Percentiles rank a stretch among this genome's conserved stretches.
Evolutionary conservation across 2,888 invertebrate species (phyloP).

Genomic region (Gonocerus acuteangulatus): DNA sequence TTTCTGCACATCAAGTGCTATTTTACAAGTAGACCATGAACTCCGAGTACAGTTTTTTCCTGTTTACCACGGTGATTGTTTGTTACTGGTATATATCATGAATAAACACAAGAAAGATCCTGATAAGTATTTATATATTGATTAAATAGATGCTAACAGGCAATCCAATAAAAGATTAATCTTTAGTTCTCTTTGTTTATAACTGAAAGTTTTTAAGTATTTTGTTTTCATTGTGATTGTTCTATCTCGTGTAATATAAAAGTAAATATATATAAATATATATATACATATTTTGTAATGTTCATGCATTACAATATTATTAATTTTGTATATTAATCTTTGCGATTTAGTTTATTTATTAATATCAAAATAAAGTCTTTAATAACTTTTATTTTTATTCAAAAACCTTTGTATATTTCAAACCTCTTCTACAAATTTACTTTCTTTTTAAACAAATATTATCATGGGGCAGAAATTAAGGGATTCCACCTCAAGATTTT

Average conservation of each 20-base stretch:
- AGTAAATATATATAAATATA: slow-evolving; percentile 16
- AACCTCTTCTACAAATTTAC: too few species aligned
- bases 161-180: not conserved
- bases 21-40: slow-evolving; percentile 14
- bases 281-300: slow-evolving; percentile 13
- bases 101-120: too few species aligned
- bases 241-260: slow-evolving; percentile 15
- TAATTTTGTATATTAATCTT: slow-evolving; percentile 23
- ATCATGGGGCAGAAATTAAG: too few species aligned
- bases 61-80: too few species aligned
- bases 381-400: slow-evolving; percentile 16
- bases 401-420: too few species aligned
- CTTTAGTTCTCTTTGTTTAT: not conserved
- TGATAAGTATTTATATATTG: too few species aligned
- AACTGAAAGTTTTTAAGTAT: slow-evolving; percentile 18
- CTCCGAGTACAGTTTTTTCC: not conserved
- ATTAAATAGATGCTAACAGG: too few species aligned
- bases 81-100: too few species aligned
- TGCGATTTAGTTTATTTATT: slow-evolving; percentile 20
- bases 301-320: slow-evolving; percentile 13
- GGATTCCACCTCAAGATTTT: too few species aligned
- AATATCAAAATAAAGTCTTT: slow-evolving; percentile 22
- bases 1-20: slow-evolving; percentile 15
- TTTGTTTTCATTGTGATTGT: slow-evolving; percentile 12
- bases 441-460: too few species aligned